A percentile compares a stretch with the other conserved stretches of the same genome.
Conservation (phyloP, 2,888 invertebrate species). For the Diabrotica balteata region DNA sequence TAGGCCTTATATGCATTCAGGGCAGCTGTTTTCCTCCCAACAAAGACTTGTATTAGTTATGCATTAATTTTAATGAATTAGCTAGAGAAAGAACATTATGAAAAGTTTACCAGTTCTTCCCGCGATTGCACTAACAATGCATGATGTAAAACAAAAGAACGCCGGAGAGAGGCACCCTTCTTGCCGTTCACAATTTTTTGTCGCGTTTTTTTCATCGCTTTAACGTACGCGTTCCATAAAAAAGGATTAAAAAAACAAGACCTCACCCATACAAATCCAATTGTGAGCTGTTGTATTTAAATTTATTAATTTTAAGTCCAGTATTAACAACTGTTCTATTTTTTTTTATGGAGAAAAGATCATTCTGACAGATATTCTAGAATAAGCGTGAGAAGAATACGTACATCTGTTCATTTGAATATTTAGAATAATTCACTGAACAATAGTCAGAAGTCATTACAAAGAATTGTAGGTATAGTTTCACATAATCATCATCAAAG, state of each 20-base stretch:
- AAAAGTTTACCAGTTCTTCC: slow-evolving; percentile 39
- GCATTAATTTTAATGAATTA: slow-evolving; percentile 51
- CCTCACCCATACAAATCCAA: slow-evolving; percentile 35
- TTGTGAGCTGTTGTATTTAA: slow-evolving; percentile 37
- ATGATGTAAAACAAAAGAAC: slow-evolving; percentile 46
- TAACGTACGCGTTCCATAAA: slow-evolving; percentile 32
- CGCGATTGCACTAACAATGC: slow-evolving; percentile 43
- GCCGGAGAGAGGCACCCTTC: slow-evolving; percentile 38
- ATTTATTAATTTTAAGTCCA: slow-evolving; percentile 39
- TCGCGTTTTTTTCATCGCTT: slow-evolving; percentile 39
- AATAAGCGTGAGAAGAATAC: slow-evolving; percentile 26
- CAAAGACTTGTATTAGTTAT: slow-evolving; percentile 45
- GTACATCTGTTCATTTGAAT: slow-evolving; percentile 28
- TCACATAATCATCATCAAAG: background rate
- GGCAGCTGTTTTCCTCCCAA: slow-evolving; percentile 25
- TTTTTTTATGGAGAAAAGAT: slow-evolving; percentile 35
- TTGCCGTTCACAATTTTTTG: slow-evolving; percentile 40
- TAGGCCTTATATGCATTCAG: slow-evolving; percentile 27
- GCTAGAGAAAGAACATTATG: slow-evolving; percentile 38
- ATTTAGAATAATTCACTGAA: background rate
- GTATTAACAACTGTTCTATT: slow-evolving; percentile 41
- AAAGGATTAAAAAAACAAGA: slow-evolving; percentile 32
- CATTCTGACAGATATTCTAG: slow-evolving; percentile 29
- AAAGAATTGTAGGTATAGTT: background rate
- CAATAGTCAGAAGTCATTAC: slow-evolving; percentile 1